These are phyloP conservation scores for Gastrophysa polygoni DNA, from an alignment of 2,888 invertebrate species.

Conservation along the genomic window DNA sequence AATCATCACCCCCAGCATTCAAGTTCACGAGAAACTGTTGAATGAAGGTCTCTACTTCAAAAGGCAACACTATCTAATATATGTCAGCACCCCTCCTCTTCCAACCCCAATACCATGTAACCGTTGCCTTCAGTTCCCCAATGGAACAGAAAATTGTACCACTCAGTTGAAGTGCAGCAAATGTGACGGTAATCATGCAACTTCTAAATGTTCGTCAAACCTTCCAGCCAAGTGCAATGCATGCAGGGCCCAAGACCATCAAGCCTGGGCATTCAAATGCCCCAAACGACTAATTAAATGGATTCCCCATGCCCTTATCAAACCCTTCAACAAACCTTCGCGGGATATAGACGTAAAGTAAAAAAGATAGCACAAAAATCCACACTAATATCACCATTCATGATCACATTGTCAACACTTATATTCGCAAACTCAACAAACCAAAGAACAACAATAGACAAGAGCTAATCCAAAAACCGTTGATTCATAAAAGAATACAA, in stretches of 20 bases:
- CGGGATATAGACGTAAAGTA: not conserved
- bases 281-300: conserved; percentile 12
- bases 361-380: conserved; percentile 3
- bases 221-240: conserved; percentile 6
- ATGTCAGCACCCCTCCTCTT: not conserved
- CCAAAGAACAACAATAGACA: conserved; percentile 13
- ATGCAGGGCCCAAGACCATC: conserved; percentile 13
- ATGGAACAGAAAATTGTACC: conserved; percentile 7
- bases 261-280: conserved; percentile 15
- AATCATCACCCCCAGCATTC: not conserved
- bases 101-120: conserved; percentile 2
- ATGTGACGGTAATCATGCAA: conserved; percentile 9
- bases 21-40: not conserved
- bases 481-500: conserved; percentile 15
- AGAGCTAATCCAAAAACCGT: conserved; percentile 17
- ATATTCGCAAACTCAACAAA: conserved; percentile 23
- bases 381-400: conserved; percentile 21
- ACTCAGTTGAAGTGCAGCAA: conserved; percentile 6
- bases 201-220: not conserved
- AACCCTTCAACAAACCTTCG: conserved; percentile 4
- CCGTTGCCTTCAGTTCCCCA: not conserved
- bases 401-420: conserved; percentile 19
- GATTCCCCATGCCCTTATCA: conserved; percentile 12
- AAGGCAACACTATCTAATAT: conserved; percentile 4
- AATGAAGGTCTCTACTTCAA: conserved; percentile 1